phyloP scores from a whole-genome alignment of 2,113 vertebrate genomes.

The Marcusenius ussheri region DNA sequence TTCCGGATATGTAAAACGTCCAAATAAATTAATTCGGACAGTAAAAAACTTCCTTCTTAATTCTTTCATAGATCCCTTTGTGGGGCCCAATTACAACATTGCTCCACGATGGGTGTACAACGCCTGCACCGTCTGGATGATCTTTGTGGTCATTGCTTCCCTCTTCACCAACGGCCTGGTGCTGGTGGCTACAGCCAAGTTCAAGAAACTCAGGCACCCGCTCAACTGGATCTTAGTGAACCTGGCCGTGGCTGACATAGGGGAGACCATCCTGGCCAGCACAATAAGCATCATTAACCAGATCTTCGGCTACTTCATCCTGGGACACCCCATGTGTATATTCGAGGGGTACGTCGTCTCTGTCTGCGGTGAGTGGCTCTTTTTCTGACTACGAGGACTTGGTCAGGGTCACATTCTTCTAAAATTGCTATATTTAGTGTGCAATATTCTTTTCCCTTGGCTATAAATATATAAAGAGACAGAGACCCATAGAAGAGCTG shows the following conservation, averaged over 20 bases:
- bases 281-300: slow-evolving; percentile 81
- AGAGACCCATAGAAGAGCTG: neutral
- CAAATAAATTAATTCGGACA: neutral
- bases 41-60: neutral
- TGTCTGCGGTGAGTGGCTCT: slow-evolving; percentile 64
- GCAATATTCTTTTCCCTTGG: neutral
- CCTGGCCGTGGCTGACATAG: slow-evolving; percentile 76
- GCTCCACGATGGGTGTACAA: slow-evolving; percentile 80
- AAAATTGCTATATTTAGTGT: neutral
- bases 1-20: neutral
- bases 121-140: slow-evolving; percentile 70
- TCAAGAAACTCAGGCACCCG: slow-evolving; percentile 83
- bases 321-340: slow-evolving; percentile 77
- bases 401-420: neutral
- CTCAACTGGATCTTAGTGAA: slow-evolving; percentile 93
- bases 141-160: slow-evolving; percentile 66
- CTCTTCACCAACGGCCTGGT: slow-evolving; percentile 81
- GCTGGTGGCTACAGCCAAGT: slow-evolving; percentile 75
- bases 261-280: slow-evolving; percentile 76
- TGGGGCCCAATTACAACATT: slow-evolving; percentile 83
- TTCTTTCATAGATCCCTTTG: slow-evolving; percentile 67
- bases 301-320: slow-evolving; percentile 75
- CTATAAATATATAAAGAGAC: neutral
- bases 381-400: neutral
- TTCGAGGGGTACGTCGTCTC: slow-evolving; percentile 75